A percentile compares a stretch with the other conserved stretches of the same genome.
Evolutionary conservation across 2,113 vertebrate species (phyloP).

Genomic region (Nerophis lumbriciformis): DNA sequence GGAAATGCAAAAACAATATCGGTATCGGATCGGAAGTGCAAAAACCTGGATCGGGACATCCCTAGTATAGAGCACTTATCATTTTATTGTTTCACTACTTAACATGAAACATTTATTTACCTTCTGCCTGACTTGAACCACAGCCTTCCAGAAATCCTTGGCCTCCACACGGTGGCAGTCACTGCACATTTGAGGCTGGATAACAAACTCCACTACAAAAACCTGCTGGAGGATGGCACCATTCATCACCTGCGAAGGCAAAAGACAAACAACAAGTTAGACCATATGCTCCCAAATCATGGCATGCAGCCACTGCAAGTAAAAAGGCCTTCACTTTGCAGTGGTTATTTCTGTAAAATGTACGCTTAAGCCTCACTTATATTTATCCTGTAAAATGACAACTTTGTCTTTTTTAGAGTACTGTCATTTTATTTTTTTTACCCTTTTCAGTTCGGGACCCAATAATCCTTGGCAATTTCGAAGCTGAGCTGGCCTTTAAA

Average conservation of each 20-base stretch:
- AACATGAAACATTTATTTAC: conserved; percentile 75
- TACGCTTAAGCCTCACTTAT: no score
- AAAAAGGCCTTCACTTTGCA: neutral
- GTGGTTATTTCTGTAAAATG: neutral
- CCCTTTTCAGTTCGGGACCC: no score
- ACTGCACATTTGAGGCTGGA: conserved; percentile 92
- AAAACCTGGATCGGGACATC: no score
- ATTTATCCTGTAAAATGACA: no score
- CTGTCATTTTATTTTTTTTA: no score
- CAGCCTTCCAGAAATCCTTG: conserved; percentile 97
- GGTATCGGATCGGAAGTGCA: no score
- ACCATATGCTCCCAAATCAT: neutral
- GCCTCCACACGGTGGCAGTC: conserved; percentile 96
- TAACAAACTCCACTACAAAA: conserved; percentile 88
- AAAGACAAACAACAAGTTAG: conserved; percentile 17
- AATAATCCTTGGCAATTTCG: no score
- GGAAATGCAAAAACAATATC: no score
- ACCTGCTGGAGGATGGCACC: conserved; percentile 95
- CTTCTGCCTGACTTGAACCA: conserved; percentile 96
- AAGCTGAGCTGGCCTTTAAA: neutral
- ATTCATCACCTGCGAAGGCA: conserved; percentile 83
- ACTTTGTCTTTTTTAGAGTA: no score
- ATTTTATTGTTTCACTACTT: no score
- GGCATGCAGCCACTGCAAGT: neutral
- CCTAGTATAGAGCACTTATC: no score